These are phyloP conservation scores for Molorchus minor DNA, from an alignment of 2,888 invertebrate genomes.

Conservation along the genomic window DNA sequence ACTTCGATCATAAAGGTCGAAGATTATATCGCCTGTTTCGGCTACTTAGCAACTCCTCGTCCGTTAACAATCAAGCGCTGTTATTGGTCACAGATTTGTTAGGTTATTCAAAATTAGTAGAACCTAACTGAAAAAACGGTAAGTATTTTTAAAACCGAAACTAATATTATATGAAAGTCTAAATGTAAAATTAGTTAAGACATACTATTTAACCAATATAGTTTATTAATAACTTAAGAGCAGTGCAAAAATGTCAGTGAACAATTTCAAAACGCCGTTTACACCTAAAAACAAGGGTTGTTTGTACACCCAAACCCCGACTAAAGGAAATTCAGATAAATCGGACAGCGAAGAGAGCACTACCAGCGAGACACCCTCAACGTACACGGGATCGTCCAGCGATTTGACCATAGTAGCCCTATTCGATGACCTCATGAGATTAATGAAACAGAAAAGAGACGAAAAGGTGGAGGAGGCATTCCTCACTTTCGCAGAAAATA, in stretches of 20 bases:
- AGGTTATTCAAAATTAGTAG: no score
- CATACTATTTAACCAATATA: no score
- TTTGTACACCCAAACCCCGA: conserved; percentile 26
- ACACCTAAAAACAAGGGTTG: conserved; percentile 33
- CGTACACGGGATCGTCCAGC: conserved; percentile 28
- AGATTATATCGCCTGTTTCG: no score
- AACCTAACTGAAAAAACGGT: no score
- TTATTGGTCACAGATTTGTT: no score
- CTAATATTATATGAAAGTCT: no score
- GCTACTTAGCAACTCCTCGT: no score
- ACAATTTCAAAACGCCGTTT: conserved; percentile 48
- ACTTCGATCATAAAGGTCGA: no score
- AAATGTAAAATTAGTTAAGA: no score
- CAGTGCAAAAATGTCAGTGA: conserved; percentile 12
- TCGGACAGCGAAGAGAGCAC: conserved; percentile 48
- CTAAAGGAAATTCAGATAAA: conserved; percentile 35
- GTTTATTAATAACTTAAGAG: no score
- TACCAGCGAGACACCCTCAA: conserved; percentile 30
- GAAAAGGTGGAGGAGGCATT: conserved; percentile 48
- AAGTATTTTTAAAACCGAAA: no score
- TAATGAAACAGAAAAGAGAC: conserved; percentile 33
- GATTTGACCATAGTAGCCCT: conserved; percentile 47
- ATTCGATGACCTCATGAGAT: conserved; percentile 49
- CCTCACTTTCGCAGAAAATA: conserved; percentile 71
- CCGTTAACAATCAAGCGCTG: no score